Evolutionary conservation across 2,113 vertebrate species (phyloP).

Genomic region (Cynocephalus volans): DNA sequence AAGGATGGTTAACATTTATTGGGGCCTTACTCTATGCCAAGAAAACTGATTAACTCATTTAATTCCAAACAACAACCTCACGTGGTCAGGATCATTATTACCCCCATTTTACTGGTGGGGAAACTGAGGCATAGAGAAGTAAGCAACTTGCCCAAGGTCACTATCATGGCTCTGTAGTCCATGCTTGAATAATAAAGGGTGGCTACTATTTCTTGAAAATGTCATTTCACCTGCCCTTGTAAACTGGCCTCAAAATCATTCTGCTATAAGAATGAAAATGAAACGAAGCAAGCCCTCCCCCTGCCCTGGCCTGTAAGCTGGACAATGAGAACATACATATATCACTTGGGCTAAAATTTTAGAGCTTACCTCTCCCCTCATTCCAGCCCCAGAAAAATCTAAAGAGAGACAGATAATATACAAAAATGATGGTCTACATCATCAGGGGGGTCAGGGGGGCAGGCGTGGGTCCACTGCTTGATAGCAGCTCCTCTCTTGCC

Average conservation of each 20-base stretch:
- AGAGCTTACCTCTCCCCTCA: not conserved
- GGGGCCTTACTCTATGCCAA: accelerated
- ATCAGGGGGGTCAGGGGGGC: not conserved
- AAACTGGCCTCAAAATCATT: not conserved
- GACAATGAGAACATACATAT: accelerated
- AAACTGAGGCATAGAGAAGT: not conserved
- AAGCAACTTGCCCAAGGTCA: not conserved
- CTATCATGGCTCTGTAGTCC: not conserved
- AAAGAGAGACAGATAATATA: not conserved
- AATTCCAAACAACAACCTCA: not conserved
- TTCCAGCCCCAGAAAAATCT: not conserved
- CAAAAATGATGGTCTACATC: too few species aligned
- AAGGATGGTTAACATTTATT: accelerated
- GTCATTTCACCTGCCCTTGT: not conserved
- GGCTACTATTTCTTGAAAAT: not conserved
- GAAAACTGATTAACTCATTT: accelerated
- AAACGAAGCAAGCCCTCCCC: not conserved
- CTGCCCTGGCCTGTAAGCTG: not conserved
- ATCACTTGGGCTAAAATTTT: accelerated
- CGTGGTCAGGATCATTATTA: accelerated
- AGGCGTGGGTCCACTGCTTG: accelerated
- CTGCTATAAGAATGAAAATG: not conserved
- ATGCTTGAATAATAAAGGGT: not conserved
- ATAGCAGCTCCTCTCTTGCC: accelerated
- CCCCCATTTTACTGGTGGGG: not conserved